Percentiles rank a stretch among this genome's conserved stretches.
Conservation (phyloP, 1,140 invertebrate species). For the Leptestheria dahalacensis region DNA sequence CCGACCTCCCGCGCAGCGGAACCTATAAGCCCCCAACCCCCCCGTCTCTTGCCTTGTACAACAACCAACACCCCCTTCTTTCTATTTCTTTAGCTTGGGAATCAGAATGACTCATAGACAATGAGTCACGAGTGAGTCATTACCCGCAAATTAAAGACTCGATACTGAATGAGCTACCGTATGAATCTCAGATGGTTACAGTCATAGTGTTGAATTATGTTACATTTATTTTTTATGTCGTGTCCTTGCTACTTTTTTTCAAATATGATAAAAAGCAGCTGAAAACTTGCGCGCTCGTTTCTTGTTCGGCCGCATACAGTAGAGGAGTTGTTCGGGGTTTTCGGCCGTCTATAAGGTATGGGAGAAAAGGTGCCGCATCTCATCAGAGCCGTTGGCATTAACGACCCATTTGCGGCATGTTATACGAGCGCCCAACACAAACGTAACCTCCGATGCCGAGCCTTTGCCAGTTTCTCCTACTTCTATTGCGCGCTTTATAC, state of each 20-base stretch:
- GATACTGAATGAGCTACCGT: too few species aligned
- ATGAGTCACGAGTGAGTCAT: too few species aligned
- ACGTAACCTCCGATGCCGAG: neutral
- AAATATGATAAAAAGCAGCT: too few species aligned
- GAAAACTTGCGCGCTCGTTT: too few species aligned
- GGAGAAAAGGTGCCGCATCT: neutral
- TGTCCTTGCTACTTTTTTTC: too few species aligned
- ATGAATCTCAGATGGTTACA: too few species aligned
- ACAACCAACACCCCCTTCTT: neutral
- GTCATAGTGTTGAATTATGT: too few species aligned
- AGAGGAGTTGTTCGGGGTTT: neutral
- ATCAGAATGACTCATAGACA: too few species aligned
- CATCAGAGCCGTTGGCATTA: neutral
- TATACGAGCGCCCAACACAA: neutral
- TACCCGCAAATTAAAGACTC: too few species aligned
- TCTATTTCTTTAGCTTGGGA: too few species aligned
- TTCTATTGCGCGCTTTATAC: neutral
- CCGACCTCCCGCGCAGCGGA: neutral
- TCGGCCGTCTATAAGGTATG: neutral
- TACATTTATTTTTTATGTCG: too few species aligned
- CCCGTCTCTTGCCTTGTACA: neutral
- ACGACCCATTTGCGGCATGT: neutral
- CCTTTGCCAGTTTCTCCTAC: neutral
- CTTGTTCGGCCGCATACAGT: too few species aligned
- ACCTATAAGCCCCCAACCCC: neutral